Evolutionary conservation across 1,140 invertebrate genomes (phyloP), one percentile per base, ranked within the genome.

Genomic region (Calephelis nemesis): DNA sequence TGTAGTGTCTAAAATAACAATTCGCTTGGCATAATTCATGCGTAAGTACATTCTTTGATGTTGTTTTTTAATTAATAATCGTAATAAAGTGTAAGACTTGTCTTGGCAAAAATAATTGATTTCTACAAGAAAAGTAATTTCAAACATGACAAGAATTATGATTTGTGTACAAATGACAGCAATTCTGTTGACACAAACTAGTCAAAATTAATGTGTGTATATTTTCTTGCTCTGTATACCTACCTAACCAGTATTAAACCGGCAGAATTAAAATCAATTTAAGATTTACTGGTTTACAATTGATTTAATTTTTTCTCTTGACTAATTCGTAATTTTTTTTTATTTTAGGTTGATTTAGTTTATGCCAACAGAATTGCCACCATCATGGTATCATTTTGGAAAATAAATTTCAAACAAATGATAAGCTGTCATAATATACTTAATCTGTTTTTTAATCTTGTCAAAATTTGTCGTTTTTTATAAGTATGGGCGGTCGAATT

Each of bases 1-100:
- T 58, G 54, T 58, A 39, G 54, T 58, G 54, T 58, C 11, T 58
- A 58, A 58, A 58, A 58, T 39, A 58, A 58, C 54, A 58, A 58
- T 58, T 58, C 54, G 19, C 54, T 58, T 58, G 54, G 54, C 54
- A 58, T 19, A 12, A 30, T 58, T 58, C 54, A 58, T 58, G 54
- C 54, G 54, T 58, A 58, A 58, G 54, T 58, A 58, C 19, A 30
- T 12, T 58, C 54, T 58, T 58, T 58, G 54, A 58, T 58, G 30
- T 58, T 58, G 30, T 58, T 9, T 58, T 58, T 58, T 30, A 30
- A 58, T 10, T 7, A 12, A 12, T 58, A 58, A 58, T 58, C 19
- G 12, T 58, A 30, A 58, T 58, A 58, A 12, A 30, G 19, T 6
- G 39, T 58, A 39, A 58, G 19, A 58, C 30, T 39, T 58, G 54